These are phyloP conservation scores for Sebastes wilsoni DNA, from an alignment of 2,797 vertebrate genomes.

Conservation along the genomic window DNA sequence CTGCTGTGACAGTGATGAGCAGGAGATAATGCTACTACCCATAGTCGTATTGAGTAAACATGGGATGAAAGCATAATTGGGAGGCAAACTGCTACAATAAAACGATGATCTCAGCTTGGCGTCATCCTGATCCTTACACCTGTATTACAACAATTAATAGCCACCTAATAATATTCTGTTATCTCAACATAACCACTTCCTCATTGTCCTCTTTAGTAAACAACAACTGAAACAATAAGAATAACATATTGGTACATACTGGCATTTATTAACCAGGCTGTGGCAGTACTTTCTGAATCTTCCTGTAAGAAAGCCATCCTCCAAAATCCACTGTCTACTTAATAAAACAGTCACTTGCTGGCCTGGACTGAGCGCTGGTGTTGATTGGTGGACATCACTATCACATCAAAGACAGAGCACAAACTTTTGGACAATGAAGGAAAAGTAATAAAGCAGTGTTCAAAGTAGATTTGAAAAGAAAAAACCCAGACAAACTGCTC, in stretches of 20 bases:
- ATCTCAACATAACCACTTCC: neutral
- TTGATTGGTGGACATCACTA: neutral
- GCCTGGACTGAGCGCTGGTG: neutral
- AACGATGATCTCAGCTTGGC: constrained; percentile 27
- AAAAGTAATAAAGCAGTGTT: neutral
- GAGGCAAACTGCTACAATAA: constrained; percentile 26
- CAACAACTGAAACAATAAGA: neutral
- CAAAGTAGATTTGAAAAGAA: neutral
- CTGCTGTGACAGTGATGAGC: constrained; percentile 78
- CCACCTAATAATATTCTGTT: neutral
- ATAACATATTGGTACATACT: neutral
- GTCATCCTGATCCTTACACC: neutral
- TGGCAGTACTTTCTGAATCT: neutral
- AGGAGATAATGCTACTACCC: constrained; percentile 53
- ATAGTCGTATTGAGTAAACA: constrained; percentile 64
- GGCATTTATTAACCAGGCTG: too few species aligned
- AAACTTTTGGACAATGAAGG: neutral
- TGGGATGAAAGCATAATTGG: constrained; percentile 49
- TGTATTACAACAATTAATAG: constrained; percentile 13
- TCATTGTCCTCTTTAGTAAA: neutral
- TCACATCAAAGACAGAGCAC: neutral
- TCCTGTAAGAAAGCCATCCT: neutral
- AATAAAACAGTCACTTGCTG: neutral
- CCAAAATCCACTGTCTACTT: neutral
- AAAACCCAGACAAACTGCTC: neutral